phyloP scores from a whole-genome alignment of 2,888 invertebrate genomes.

The Phortica okadai region DNA sequence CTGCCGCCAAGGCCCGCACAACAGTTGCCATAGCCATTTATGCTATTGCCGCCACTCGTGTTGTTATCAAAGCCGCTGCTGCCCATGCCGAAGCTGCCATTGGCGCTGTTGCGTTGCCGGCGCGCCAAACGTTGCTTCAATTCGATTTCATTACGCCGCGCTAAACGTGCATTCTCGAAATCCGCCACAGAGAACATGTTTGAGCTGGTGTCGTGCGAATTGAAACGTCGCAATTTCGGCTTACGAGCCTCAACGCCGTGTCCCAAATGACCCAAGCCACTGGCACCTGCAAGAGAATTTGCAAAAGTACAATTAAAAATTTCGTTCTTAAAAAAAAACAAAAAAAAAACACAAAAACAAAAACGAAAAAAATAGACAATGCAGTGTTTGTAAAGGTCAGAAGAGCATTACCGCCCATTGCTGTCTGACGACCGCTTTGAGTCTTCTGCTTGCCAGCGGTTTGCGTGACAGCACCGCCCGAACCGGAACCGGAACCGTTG shows the following conservation, averaged over 20 bases:
- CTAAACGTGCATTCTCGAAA: slow-evolving; percentile 76
- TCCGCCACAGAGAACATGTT: slow-evolving; percentile 77
- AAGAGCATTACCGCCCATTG: slow-evolving; percentile 55
- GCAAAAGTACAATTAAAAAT: too few relatives aligned
- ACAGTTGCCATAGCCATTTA: slow-evolving; percentile 55
- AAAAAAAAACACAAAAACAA: slow-evolving; percentile 15
- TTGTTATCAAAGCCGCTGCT: slow-evolving; percentile 52
- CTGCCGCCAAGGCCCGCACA: slow-evolving; percentile 50
- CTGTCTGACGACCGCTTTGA: slow-evolving; percentile 33
- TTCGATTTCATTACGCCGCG: slow-evolving; percentile 76
- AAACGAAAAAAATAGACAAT: background rate
- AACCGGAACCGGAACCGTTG: slow-evolving; percentile 24
- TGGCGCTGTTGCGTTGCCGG: slow-evolving; percentile 73
- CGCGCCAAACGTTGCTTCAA: slow-evolving; percentile 74
- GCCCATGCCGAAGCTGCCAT: slow-evolving; percentile 66
- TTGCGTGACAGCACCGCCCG: slow-evolving; percentile 38
- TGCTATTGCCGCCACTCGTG: slow-evolving; percentile 61
- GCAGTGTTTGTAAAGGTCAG: slow-evolving; percentile 30
- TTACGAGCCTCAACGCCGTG: slow-evolving; percentile 72
- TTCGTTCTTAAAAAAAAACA: too few relatives aligned
- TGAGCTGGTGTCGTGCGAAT: slow-evolving; percentile 76
- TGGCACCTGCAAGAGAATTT: slow-evolving; percentile 49
- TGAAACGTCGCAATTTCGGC: slow-evolving; percentile 75
- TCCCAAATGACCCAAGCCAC: slow-evolving; percentile 54
- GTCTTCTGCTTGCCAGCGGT: slow-evolving; percentile 27